Evolutionary conservation across 2,113 vertebrate species (phyloP).

Genomic region (Sterrhoptilus dennistouni): DNA sequence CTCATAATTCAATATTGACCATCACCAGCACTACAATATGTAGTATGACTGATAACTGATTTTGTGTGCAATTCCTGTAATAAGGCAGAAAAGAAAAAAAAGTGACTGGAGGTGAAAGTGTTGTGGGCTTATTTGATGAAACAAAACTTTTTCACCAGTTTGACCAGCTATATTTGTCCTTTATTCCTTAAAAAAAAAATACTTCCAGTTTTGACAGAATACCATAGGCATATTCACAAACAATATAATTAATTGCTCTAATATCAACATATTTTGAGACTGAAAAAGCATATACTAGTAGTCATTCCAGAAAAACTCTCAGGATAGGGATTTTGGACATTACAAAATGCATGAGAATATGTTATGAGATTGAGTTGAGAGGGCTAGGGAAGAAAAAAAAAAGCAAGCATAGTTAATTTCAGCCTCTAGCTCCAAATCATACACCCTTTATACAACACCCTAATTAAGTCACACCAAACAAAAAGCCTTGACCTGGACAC

Average conservation of each 20-base stretch:
- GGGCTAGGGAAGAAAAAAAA: background rate
- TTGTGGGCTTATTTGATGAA: background rate
- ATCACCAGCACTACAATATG: constrained; percentile 34
- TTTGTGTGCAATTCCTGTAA: constrained; percentile 36
- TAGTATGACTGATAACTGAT: constrained; percentile 53
- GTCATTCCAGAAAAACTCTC: background rate
- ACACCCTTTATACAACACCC: background rate
- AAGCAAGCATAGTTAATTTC: background rate
- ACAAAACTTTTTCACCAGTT: background rate
- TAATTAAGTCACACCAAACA: background rate
- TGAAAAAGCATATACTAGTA: background rate
- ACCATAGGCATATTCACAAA: background rate
- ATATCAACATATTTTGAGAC: background rate
- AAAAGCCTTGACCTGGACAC: background rate
- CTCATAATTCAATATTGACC: constrained; percentile 70
- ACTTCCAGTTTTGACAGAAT: background rate
- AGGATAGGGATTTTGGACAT: background rate
- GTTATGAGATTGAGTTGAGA: background rate
- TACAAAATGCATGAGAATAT: background rate
- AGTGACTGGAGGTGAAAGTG: background rate
- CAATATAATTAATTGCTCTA: background rate
- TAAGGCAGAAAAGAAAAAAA: background rate
- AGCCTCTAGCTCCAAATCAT: background rate
- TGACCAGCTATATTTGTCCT: background rate
- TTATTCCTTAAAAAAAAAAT: background rate